Conservation (phyloP, 2,113 vertebrate species). For the Lophius piscatorius region DNA sequence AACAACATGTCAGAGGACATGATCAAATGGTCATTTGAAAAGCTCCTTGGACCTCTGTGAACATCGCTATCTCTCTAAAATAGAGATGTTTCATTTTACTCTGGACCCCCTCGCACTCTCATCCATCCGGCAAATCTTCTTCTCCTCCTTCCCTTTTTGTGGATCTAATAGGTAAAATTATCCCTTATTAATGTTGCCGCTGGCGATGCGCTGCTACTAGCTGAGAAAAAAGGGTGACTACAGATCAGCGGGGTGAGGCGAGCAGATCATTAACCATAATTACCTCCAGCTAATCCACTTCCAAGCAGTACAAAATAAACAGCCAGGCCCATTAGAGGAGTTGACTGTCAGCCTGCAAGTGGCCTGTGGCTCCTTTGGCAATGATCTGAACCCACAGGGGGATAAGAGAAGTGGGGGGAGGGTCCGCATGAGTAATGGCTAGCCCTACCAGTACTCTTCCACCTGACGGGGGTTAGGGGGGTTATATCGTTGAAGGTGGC, state of each 20-base stretch:
- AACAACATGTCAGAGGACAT: conserved; percentile 53
- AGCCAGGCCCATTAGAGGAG: conserved; percentile 84
- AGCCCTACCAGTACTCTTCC: conserved; percentile 36
- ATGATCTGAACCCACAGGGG: conserved; percentile 73
- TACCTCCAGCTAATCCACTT: conserved; percentile 87
- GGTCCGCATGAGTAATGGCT: conserved; percentile 52
- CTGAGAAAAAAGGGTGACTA: conserved; percentile 76
- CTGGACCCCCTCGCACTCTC: conserved; percentile 50
- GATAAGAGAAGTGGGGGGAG: conserved; percentile 49
- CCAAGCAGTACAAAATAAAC: conserved; percentile 84
- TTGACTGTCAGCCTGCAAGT: conserved; percentile 85
- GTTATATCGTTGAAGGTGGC: conserved; percentile 38
- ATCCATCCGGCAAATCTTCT: conserved; percentile 59
- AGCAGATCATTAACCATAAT: conserved; percentile 88
- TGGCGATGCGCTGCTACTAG: conserved; percentile 61
- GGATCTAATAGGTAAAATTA: conserved; percentile 78
- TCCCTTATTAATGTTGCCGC: conserved; percentile 70
- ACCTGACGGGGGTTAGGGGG: conserved; percentile 45
- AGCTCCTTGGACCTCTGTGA: conserved; percentile 51
- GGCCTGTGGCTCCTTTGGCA: conserved; percentile 82
- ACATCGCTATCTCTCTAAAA: conserved; percentile 44
- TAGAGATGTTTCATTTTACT: conserved; percentile 43
- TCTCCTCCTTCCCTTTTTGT: conserved; percentile 62
- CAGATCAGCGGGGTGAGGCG: conserved; percentile 79
- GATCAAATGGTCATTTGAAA: conserved; percentile 60